Evolutionary conservation across 1,140 invertebrate genomes (phyloP).

Genomic region (Littorina saxatilis): DNA sequence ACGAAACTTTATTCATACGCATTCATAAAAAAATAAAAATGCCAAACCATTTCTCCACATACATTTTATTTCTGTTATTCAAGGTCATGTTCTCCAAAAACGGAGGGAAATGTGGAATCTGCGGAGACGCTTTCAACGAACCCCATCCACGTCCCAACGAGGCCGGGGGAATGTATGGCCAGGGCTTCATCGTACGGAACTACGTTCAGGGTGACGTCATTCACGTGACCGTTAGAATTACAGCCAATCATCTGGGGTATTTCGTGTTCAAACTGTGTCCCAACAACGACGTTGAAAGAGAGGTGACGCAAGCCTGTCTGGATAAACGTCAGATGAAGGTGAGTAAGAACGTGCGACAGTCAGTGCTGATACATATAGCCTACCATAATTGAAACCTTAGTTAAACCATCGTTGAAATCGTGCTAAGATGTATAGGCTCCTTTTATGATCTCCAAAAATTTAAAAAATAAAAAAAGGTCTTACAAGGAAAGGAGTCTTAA

Average conservation of each 20-base stretch:
- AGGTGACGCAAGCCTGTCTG: slow-evolving; percentile 59
- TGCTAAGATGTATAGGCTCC: too few species aligned
- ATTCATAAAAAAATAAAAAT: too few species aligned
- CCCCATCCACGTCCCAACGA: slow-evolving; percentile 86
- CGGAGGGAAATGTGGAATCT: slow-evolving; percentile 90
- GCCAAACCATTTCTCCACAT: too few species aligned
- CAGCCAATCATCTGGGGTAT: slow-evolving; percentile 61
- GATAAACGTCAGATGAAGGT: slow-evolving; percentile 65
- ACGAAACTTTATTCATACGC: too few species aligned
- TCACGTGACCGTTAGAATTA: slow-evolving; percentile 47
- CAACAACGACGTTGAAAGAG: slow-evolving; percentile 69
- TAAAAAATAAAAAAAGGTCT: too few species aligned
- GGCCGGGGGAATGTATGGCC: slow-evolving; percentile 87
- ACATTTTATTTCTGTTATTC: neutral
- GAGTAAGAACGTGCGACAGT: too few species aligned
- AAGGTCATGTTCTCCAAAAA: slow-evolving; percentile 67
- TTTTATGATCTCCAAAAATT: too few species aligned
- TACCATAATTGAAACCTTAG: too few species aligned
- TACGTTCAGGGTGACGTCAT: slow-evolving; percentile 52
- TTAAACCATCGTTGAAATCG: too few species aligned
- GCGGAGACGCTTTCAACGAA: slow-evolving; percentile 89
- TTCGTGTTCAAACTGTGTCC: slow-evolving; percentile 68
- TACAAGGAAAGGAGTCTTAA: too few species aligned
- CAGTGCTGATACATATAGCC: too few species aligned
- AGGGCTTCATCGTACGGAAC: slow-evolving; percentile 67